Base-by-base conservation (phyloP, 2,888 invertebrate species). In the Eueremaeus valkanovi region DNA sequence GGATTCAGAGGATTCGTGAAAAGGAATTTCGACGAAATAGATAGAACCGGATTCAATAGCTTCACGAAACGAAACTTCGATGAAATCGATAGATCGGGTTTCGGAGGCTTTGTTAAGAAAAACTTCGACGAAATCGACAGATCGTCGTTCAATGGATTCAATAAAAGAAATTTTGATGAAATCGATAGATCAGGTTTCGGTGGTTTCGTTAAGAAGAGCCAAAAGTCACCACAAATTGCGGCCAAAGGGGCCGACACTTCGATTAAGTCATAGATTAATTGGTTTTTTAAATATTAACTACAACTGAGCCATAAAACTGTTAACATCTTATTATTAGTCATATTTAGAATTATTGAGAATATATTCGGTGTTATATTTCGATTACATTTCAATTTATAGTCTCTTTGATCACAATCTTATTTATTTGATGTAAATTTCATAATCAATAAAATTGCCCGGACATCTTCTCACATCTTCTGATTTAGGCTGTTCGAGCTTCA, bases 1-100 rank as follows among this genome's bases (percentile, higher is more conserved):
- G 84, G 84, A 8, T 86, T 86, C 80, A 83, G 82, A 76, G 78
- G 78, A 27, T 86, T 86, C 79, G 83, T 83, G 73, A 86, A 86
- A 79, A 79, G 81, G 29, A 80, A 80, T 40, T 78, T 77, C 42
- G 77, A 77, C 31, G 78, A 75, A 63, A 75, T 75, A 0, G 75
- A 75, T 72, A 70, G 55, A 29, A 27, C 75, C 0, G 75, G 75
- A 21, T 75, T 75, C n/a, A 13, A 24, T 1, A 40, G 75, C 0
- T 75, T 75, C 21, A 51, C 72, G 1, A 75, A 75, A 21, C 45
- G 51, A 8, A 55, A 75, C 40, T 75, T 75, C 36, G 75, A 75
- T 29, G 75, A 75, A 29, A 72, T 75, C 27, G 75, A 75, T 29
- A 45, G 51, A 13, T 29, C 72, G 0, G 72, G 55, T n/a, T 75